A percentile compares a stretch with the other conserved stretches of the same genome.
Evolutionary conservation across 2,797 vertebrate species (phyloP).

Genomic region (Psittacula derbiana): DNA sequence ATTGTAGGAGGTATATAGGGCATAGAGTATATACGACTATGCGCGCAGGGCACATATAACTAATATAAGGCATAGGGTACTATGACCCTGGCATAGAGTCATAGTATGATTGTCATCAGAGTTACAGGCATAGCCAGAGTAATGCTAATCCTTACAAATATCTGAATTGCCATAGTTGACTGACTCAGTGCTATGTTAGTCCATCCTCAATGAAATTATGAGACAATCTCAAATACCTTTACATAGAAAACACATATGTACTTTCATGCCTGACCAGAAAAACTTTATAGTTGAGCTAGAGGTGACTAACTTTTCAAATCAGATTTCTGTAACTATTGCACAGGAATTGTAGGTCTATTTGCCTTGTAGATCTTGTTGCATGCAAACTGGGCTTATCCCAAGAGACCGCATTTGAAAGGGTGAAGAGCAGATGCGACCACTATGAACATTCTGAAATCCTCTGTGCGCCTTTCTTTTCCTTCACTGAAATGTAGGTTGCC

Average conservation of each 20-base stretch:
- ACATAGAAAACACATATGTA: background rate
- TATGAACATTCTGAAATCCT: background rate
- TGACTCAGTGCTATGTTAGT: background rate
- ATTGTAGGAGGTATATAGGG: background rate
- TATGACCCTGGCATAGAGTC: background rate
- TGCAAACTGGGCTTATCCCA: background rate
- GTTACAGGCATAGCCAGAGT: background rate
- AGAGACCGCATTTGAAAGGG: accelerated
- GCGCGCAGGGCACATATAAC: background rate
- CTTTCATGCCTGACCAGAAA: background rate
- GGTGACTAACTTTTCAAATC: background rate
- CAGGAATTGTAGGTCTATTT: background rate
- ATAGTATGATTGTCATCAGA: too few relatives aligned
- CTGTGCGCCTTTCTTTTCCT: background rate
- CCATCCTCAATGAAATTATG: background rate
- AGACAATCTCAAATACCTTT: background rate
- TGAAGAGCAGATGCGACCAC: background rate
- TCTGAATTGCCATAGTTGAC: accelerated
- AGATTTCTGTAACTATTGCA: background rate
- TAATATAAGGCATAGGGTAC: background rate
- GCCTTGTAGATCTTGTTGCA: background rate
- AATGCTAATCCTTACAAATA: background rate
- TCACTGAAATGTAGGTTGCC: background rate
- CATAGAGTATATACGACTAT: background rate
- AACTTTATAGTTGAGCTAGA: background rate